Evolutionary conservation across 1,140 invertebrate species (phyloP).

Genomic region (Nephila pilipes): DNA sequence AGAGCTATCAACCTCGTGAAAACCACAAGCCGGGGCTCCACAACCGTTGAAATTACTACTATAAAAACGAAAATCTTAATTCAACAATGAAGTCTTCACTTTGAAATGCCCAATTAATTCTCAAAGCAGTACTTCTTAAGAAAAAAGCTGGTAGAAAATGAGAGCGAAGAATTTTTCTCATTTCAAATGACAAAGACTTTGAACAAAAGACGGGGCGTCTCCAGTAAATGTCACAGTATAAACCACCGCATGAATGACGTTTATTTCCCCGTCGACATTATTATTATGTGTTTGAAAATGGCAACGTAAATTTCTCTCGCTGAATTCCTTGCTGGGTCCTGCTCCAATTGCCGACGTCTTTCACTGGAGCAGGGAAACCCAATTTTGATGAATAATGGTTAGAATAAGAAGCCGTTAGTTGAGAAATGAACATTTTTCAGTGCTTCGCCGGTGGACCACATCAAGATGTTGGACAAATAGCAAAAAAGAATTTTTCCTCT

Average conservation of each 20-base stretch:
- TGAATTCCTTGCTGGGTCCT: neutral
- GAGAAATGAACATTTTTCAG: slow-evolving; percentile 31
- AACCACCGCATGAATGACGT: neutral
- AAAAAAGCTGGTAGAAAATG: slow-evolving; percentile 3
- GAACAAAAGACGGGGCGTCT: slow-evolving; percentile 14
- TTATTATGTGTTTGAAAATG: slow-evolving; percentile 26
- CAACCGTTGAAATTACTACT: neutral
- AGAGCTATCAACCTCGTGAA: no score
- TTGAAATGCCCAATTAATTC: slow-evolving; percentile 22
- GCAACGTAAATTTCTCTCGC: slow-evolving; percentile 32
- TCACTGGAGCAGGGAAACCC: slow-evolving; percentile 21
- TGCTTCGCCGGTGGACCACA: neutral
- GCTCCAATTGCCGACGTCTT: neutral
- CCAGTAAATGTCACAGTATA: neutral
- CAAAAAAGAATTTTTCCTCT: neutral
- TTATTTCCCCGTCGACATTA: slow-evolving; percentile 13
- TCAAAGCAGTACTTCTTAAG: neutral
- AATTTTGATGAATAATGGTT: slow-evolving; percentile 2
- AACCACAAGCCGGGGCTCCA: no score
- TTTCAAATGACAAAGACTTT: neutral
- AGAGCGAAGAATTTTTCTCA: slow-evolving; percentile 37
- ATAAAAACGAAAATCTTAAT: slow-evolving; percentile 13
- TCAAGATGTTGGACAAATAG: neutral
- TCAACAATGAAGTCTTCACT: slow-evolving; percentile 11
- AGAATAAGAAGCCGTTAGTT: neutral